Evolutionary conservation across 2,113 vertebrate genomes (phyloP).

Genomic region (Eupsittula cactorum): DNA sequence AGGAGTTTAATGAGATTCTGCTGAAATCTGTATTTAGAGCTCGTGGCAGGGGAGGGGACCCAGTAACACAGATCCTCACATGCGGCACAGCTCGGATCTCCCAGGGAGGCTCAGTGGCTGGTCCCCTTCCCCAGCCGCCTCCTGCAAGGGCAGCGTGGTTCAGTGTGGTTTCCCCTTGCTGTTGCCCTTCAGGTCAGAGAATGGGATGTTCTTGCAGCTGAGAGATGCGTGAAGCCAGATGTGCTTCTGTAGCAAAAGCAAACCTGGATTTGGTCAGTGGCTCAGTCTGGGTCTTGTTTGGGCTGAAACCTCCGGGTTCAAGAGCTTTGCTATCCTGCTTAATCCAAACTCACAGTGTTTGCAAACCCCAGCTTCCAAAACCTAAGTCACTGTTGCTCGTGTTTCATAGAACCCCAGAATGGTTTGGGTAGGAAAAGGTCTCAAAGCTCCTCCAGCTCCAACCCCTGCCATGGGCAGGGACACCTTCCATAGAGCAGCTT

Average conservation of each 20-base stretch:
- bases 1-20: background rate
- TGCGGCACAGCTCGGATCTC: accelerated
- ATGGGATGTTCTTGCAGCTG: background rate
- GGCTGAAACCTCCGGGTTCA: background rate
- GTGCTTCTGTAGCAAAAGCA: background rate
- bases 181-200: background rate
- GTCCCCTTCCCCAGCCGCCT: background rate
- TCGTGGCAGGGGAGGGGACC: conserved; percentile 52
- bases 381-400: background rate
- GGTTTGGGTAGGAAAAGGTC: background rate
- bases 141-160: background rate
- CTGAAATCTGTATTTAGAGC: background rate
- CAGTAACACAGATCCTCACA: conserved; percentile 13
- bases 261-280: background rate
- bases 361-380: background rate
- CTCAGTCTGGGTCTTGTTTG: background rate
- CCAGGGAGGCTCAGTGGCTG: background rate
- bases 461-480: background rate
- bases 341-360: accelerated
- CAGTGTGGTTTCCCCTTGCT: background rate
- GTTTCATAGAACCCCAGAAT: accelerated
- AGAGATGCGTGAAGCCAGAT: background rate
- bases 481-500: background rate
- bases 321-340: background rate
- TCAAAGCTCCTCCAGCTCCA: accelerated